phyloP scores from a whole-genome alignment of 2,113 vertebrate genomes.

The Harpagus bidentatus region DNA sequence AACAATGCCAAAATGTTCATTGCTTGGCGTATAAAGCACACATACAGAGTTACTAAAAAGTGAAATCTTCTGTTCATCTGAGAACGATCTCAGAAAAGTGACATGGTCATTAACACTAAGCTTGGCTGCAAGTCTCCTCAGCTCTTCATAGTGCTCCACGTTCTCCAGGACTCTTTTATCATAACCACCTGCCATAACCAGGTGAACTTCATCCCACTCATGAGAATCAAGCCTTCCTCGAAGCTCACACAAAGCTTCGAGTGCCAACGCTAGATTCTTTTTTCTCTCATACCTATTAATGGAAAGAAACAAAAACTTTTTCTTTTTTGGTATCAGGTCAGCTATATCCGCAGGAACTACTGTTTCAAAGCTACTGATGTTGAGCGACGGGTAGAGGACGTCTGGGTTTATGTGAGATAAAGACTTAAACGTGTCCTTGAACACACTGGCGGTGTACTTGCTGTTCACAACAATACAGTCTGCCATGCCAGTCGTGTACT shows the following conservation, averaged over 20 bases:
- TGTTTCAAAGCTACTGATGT: constrained; percentile 80
- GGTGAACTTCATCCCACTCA: constrained; percentile 81
- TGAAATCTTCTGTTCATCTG: constrained; percentile 87
- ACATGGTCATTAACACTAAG: constrained; percentile 75
- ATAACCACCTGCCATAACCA: constrained; percentile 93
- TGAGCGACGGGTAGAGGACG: constrained; percentile 93
- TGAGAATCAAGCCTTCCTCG: constrained; percentile 66
- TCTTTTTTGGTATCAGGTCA: constrained; percentile 77
- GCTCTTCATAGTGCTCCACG: constrained; percentile 86
- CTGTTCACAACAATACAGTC: constrained; percentile 95
- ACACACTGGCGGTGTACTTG: constrained; percentile 86
- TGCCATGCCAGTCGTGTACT: constrained; percentile 94
- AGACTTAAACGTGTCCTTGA: constrained; percentile 87
- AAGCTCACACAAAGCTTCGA: constrained; percentile 81
- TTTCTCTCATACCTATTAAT: constrained; percentile 97
- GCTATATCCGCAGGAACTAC: constrained; percentile 67
- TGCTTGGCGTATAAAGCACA: constrained; percentile 94
- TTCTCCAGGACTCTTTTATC: constrained; percentile 91
- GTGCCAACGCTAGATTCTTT: constrained; percentile 87
- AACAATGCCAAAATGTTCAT: constrained; percentile 97
- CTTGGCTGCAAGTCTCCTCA: constrained; percentile 74
- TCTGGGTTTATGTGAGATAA: constrained; percentile 80
- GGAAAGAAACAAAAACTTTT: constrained; percentile 88
- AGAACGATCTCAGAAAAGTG: constrained; percentile 90
- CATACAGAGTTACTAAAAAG: constrained; percentile 80